Evolutionary conservation across 2,113 vertebrate genomes (phyloP).

Genomic region (Mus spicilegus): DNA sequence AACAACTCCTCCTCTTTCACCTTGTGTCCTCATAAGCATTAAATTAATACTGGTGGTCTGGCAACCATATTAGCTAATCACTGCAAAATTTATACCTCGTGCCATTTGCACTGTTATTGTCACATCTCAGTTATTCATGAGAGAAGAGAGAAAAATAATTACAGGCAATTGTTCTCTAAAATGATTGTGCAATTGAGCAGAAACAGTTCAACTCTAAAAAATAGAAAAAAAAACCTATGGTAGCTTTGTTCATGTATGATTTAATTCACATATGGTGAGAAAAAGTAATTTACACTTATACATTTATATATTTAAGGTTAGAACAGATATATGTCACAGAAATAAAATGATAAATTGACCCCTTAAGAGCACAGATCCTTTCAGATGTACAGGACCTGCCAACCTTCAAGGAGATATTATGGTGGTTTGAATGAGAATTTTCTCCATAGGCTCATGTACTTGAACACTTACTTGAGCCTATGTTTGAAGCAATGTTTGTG

Average conservation of each 20-base stretch:
- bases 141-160: neutral
- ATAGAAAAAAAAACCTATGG: neutral
- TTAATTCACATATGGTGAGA: neutral
- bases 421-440: neutral
- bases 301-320: neutral
- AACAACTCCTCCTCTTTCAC: neutral
- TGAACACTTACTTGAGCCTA: neutral
- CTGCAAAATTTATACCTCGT: neutral
- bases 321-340: neutral
- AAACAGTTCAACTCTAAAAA: neutral
- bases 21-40: neutral
- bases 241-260: neutral
- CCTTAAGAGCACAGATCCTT: neutral
- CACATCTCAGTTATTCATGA: neutral
- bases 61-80: neutral
- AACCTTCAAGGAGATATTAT: neutral
- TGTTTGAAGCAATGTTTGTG: neutral
- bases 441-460: neutral
- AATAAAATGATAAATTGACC: neutral
- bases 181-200: neutral
- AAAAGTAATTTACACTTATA: neutral
- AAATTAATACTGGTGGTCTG: constrained; percentile 14
- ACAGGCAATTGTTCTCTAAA: neutral
- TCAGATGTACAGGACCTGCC: neutral
- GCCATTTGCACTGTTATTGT: neutral